phyloP scores from a whole-genome alignment of 2,888 invertebrate species.

The Ectemnius lituratus region DNA sequence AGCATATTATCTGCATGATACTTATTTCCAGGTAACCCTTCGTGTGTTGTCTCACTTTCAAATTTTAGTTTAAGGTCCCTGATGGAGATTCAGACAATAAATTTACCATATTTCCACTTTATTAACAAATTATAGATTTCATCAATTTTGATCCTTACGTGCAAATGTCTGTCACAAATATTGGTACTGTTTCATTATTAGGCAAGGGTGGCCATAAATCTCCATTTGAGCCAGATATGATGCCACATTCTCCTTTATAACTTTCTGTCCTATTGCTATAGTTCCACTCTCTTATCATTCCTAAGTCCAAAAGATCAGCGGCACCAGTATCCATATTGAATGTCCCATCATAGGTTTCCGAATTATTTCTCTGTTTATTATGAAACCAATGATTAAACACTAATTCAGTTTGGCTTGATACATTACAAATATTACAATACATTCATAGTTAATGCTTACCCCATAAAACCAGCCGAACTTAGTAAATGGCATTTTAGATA shows the following conservation, averaged over 20 bases:
- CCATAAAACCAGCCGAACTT: slow-evolving; percentile 92
- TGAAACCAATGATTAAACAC: slow-evolving; percentile 1
- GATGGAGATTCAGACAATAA: slow-evolving; percentile 11
- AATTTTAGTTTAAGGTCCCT: slow-evolving; percentile 77
- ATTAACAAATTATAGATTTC: background rate
- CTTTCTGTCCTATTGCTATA: slow-evolving; percentile 80
- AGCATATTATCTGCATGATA: slow-evolving; percentile 82
- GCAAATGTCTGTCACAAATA: slow-evolving; percentile 90
- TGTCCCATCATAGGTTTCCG: slow-evolving; percentile 86
- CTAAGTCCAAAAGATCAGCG: slow-evolving; percentile 82
- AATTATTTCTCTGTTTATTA: slow-evolving; percentile 84
- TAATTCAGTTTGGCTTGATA: background rate
- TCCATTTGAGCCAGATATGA: slow-evolving; percentile 86
- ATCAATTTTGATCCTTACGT: slow-evolving; percentile 80
- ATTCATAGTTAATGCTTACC: slow-evolving; percentile 79
- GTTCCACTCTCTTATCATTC: slow-evolving; percentile 87
- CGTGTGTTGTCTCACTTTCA: slow-evolving; percentile 72
- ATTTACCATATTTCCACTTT: background rate
- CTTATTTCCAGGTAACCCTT: slow-evolving; percentile 79
- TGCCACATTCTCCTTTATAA: slow-evolving; percentile 83
- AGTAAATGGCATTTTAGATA: slow-evolving; percentile 83
- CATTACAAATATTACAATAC: slow-evolving; percentile 4
- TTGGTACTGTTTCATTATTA: slow-evolving; percentile 80
- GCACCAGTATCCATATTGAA: slow-evolving; percentile 89
- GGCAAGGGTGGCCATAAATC: slow-evolving; percentile 88